Evolutionary conservation across 1,140 invertebrate species (phyloP), one percentile per base, ranked within the genome.

Genomic region (Pachyrhynchus sulphureomaculatus): DNA sequence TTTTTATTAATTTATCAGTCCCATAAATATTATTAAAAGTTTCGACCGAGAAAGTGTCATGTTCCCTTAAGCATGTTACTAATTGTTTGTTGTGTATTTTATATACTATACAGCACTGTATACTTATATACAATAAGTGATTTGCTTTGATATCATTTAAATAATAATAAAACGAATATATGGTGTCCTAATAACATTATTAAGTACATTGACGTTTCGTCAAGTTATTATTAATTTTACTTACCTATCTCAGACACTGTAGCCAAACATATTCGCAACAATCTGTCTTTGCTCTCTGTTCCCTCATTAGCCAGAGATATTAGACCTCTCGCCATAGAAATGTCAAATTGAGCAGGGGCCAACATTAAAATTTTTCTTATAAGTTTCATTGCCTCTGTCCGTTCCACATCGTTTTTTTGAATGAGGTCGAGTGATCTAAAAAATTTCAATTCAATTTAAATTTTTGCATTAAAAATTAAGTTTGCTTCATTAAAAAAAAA

Each of bases 301-400:
- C 82, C 82, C 59, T 91, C 90, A 68, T 90, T 87, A 0, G 89
- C 92, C 45, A 96, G 81, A 36, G 93, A 87, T 12, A 93, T 83
- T 8, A 97, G 76, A 68, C 89, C 89, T 61, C 90, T 77, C 71
- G 83, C 78, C 74, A 90, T 68, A 42, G 85, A 82, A 13, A 83
- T 71, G 37, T 88, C 85, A 64, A 92, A 86, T 42, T 82, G 77
- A 18, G 78, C 71, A 3, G 90, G 87, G 21, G 86, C 81, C 39
- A 91, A 74, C 2, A 84, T 77, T 18, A 91, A 76, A 15, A 89
- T 81, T 64, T 87, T 85, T 61, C 92, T 78, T 26, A 91, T 86
- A 13, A 97, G 82, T 71, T 93, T 85, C 57, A 96, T 78, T 0
- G 92, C 93, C 79, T 97, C 93, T 36, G 95, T 84, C 21, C 94